Percentiles rank a stretch among this genome's conserved stretches.
These are phyloP conservation scores for Tupaia chinensis DNA, from an alignment of 2,113 vertebrate species.

Conservation along the genomic window DNA sequence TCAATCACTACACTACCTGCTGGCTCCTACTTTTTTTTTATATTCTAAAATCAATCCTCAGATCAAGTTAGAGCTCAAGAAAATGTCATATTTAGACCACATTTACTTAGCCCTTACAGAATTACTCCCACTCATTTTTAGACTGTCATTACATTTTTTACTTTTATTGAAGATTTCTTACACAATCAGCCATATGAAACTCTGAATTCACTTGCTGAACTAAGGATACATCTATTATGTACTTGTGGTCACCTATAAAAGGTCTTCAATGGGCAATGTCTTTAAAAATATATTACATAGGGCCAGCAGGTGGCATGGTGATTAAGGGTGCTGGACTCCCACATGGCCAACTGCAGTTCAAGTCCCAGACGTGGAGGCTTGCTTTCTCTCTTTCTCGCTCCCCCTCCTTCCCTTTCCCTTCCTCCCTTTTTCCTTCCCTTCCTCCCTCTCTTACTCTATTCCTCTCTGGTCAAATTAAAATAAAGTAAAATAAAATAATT, in stretches of 20 bases:
- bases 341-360: no score
- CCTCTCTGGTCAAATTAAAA: no score
- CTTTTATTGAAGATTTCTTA: not conserved
- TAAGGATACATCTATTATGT: not conserved
- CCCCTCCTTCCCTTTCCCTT: no score
- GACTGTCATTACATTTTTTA: not conserved
- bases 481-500: no score
- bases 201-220: not conserved
- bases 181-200: not conserved
- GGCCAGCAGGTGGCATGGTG: no score
- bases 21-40: not conserved
- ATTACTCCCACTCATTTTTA: constrained; percentile 11
- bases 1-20: no score
- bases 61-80: not conserved
- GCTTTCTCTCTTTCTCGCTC: no score
- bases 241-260: not conserved
- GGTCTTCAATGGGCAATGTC: not conserved
- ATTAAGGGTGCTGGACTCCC: no score
- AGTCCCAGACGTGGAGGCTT: no score
- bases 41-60: constrained; percentile 57
- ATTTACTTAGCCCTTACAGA: constrained; percentile 38
- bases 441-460: no score
- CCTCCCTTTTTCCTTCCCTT: no score
- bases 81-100: constrained; percentile 13
- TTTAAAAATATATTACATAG: not conserved